Evolutionary conservation across 2,113 vertebrate genomes (phyloP).

Genomic region (human (Homo sapiens)): GRCh38 chrX:27101001-27101500

Average conservation of each 20-base stretch:
- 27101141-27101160: constrained; percentile 53
- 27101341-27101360: not conserved
- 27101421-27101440: not conserved
- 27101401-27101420: not conserved
- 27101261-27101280: not conserved
- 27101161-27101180: constrained; percentile 39
- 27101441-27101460: not conserved
- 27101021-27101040: constrained; percentile 29
- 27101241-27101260: constrained; percentile 9
- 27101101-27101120: constrained; percentile 14
- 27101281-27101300: constrained; percentile 4
- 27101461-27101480: not conserved
- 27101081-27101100: constrained; percentile 24
- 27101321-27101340: not conserved
- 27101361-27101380: not conserved
- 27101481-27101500: not conserved
- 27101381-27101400: too few species aligned
- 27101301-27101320: not conserved
- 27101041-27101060: constrained; percentile 25
- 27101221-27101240: not conserved
- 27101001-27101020: constrained; percentile 52
- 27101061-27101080: constrained; percentile 53
- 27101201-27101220: constrained; percentile 29
- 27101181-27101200: not conserved
- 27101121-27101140: not conserved